Evolutionary conservation across 2,888 invertebrate species (phyloP), one percentile per base, ranked within the genome.

Genomic region (Drosophila nr. perissopoda): DNA sequence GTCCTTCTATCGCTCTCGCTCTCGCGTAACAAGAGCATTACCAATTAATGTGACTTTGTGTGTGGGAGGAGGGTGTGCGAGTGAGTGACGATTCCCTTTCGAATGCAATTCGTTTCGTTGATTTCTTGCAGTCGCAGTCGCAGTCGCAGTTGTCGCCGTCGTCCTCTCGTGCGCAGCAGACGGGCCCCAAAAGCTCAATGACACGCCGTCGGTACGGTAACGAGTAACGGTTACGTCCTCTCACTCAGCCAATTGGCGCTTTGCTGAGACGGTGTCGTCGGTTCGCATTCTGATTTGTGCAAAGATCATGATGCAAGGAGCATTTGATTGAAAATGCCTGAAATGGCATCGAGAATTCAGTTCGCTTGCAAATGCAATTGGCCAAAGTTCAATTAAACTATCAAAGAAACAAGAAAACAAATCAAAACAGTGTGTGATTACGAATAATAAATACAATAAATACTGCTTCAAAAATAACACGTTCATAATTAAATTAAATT

Each of bases 161-260:
- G 80, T 76, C 77, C 62, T 80, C 67, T 78, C 79, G 76, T 62
- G 69, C 61, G 63, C 59, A 74, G 31, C 48, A 29, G 52, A 58
- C 59, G 61, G 63, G 16, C 42, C 58, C 69, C 78, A 87, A 83
- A 83, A 83, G 86, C 87, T 90, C 88, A 90, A 91, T 90, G 91
- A 91, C 91, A 90, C 83, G 89, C 92, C 92, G 91, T 91, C 91
- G 92, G 91, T 83, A 76, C 87, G 88, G 80, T 78, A 86, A 78
- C 78, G 81, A 77, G 64, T 71, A 78, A 65, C 65, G 58, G 65
- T 61, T 62, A 57, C 66, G 67, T 79, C 66, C 69, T 80, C 74
- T 69, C 67, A 52, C 62, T 70, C 62, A 52, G 38, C 78, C 73
- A 73, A 73, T 73, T 69, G 77, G 62, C 65, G 65, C 61, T 63